A percentile compares a stretch with the other conserved stretches of the same genome.
Conservation (phyloP, 1,140 invertebrate genomes). For the Bombus waltoni region DNA sequence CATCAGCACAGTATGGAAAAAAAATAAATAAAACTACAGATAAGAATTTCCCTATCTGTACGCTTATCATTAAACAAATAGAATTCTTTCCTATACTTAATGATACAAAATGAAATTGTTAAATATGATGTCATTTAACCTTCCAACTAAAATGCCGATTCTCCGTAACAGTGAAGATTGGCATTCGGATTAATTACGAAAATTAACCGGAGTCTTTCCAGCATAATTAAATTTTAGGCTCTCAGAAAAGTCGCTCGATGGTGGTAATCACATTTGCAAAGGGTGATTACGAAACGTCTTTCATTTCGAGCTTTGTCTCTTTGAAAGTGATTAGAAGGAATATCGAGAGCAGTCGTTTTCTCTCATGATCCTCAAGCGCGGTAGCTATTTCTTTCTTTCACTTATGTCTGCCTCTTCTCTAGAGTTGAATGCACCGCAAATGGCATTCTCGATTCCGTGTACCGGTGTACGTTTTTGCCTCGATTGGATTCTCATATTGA, state of each 20-base stretch:
- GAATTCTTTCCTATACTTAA: too few relatives aligned
- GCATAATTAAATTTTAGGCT: constrained; percentile 1
- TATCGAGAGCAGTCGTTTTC: background rate
- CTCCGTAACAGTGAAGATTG: background rate
- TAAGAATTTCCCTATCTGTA: too few relatives aligned
- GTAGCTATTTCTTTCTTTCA: background rate
- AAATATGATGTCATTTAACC: background rate
- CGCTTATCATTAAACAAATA: too few relatives aligned
- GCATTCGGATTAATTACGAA: background rate
- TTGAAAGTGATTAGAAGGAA: background rate
- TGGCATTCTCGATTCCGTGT: background rate
- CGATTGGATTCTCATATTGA: constrained; percentile 11
- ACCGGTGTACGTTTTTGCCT: background rate
- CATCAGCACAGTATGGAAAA: too few relatives aligned
- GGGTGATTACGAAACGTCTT: background rate
- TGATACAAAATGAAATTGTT: background rate
- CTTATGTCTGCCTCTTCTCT: background rate
- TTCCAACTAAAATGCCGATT: background rate
- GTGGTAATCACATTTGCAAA: background rate
- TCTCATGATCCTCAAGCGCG: background rate
- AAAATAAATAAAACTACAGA: too few relatives aligned
- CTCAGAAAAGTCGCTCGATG: background rate
- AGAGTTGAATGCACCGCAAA: constrained; percentile 28
- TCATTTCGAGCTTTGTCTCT: constrained; percentile 17
- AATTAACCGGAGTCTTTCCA: background rate